phyloP scores from a whole-genome alignment of 1,140 invertebrate species.

The Amyelois transitella region DNA sequence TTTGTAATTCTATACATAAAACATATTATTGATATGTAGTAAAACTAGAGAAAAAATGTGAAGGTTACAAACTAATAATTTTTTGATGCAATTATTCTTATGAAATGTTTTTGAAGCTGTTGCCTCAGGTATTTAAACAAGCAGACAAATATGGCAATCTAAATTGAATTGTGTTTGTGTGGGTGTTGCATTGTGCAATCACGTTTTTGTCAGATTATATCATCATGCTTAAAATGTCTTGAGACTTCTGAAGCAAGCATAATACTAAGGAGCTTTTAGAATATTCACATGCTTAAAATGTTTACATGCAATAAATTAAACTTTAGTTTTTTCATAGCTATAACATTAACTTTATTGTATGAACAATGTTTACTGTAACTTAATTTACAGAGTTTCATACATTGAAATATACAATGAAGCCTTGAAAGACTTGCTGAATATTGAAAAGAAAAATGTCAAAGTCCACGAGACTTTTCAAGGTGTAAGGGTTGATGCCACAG shows the following conservation, averaged over 20 bases:
- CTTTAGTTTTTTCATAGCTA: no score
- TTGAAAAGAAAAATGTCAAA: conserved; percentile 77
- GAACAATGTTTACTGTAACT: neutral
- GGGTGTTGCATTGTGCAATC: neutral
- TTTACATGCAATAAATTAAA: no score
- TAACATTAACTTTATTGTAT: no score
- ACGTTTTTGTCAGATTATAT: neutral
- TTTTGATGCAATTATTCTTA: neutral
- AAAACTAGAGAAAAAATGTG: no score
- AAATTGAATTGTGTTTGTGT: neutral
- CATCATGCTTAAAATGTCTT: no score
- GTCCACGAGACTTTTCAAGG: conserved; percentile 77
- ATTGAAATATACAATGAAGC: conserved; percentile 91
- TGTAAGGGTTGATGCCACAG: conserved; percentile 76
- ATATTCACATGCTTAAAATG: no score
- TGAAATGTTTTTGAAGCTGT: no score
- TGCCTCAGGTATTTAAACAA: neutral
- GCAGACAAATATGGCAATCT: neutral
- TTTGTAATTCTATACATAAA: no score
- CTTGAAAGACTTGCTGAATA: conserved; percentile 81
- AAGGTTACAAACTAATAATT: no score
- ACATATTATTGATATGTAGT: no score
- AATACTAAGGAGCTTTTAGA: no score
- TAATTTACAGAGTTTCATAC: conserved; percentile 79
- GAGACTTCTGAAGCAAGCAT: no score